A percentile compares a stretch with the other conserved stretches of the same genome.
These are phyloP conservation scores for Tachina lurida DNA, from an alignment of 2,888 invertebrate species.

Conservation along the genomic window DNA sequence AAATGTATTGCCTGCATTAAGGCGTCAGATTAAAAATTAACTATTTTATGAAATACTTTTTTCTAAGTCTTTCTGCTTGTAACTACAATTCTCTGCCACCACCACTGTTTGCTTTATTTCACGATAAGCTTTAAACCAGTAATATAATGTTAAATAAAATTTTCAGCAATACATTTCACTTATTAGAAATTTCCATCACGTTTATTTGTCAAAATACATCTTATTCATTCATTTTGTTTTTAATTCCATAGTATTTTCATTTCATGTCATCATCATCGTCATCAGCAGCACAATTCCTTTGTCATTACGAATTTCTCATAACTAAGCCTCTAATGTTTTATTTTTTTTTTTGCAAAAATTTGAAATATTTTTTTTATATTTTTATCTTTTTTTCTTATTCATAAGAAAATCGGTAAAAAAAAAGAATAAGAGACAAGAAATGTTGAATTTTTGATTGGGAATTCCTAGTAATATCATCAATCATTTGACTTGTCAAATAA, in stretches of 20 bases:
- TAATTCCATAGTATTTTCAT: slow-evolving; percentile 40
- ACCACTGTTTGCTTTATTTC: not conserved
- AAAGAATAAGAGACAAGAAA: slow-evolving; percentile 3
- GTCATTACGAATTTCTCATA: not conserved
- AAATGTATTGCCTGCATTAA: not conserved
- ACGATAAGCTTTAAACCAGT: not conserved
- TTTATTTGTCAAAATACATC: slow-evolving; percentile 69
- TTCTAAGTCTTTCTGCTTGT: not conserved
- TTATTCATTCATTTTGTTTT: slow-evolving; percentile 60
- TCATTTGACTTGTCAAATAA: slow-evolving; percentile 76
- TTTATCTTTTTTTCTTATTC: not conserved
- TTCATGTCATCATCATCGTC: slow-evolving; percentile 44
- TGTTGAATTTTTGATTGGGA: slow-evolving; percentile 71
- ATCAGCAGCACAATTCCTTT: slow-evolving; percentile 20
- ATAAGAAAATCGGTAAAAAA: not conserved
- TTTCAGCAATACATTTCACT: slow-evolving; percentile 25
- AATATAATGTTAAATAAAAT: slow-evolving; percentile 14
- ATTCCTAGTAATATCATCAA: slow-evolving; percentile 76
- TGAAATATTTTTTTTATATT: slow-evolving; percentile 39
- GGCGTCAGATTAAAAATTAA: not conserved
- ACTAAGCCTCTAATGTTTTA: slow-evolving; percentile 31
- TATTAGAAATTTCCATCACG: slow-evolving; percentile 68
- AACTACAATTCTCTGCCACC: not conserved
- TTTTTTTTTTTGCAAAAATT: slow-evolving; percentile 44
- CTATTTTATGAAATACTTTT: not conserved